Percentiles rank a stretch among this genome's conserved stretches.
phyloP scores from a whole-genome alignment of 2,888 invertebrate genomes.

The Pseudococcus longispinus region DNA sequence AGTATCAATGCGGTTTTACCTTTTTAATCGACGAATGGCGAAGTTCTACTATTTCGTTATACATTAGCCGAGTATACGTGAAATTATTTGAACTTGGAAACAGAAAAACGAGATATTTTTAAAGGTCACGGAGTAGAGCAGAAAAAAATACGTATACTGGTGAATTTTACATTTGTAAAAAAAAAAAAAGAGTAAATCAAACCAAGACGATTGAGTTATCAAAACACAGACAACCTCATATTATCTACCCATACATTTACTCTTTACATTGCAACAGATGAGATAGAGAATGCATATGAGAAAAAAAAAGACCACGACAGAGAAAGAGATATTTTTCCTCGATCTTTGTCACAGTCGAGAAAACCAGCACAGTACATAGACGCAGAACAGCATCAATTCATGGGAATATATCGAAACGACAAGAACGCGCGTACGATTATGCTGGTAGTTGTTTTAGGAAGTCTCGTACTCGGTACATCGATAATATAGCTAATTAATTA shows the following conservation, averaged over 20 bases:
- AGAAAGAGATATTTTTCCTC: background rate
- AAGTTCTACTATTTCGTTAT: background rate
- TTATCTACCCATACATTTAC: too few species aligned
- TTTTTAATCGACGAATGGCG: background rate
- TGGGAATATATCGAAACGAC: slow-evolving; percentile 2
- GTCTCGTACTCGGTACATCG: background rate
- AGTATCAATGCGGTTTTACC: background rate
- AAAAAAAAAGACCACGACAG: background rate
- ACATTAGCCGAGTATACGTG: background rate
- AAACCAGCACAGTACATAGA: background rate
- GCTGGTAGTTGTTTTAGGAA: slow-evolving; percentile 30
- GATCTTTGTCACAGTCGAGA: background rate
- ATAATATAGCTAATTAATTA: slow-evolving; percentile 35
- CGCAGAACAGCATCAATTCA: background rate
- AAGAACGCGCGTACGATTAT: slow-evolving; percentile 2
- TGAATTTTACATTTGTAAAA: background rate
- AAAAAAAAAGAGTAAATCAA: background rate
- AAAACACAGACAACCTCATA: background rate
- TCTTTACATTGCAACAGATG: background rate
- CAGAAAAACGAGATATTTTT: background rate
- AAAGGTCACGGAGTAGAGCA: background rate
- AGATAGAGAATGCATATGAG: background rate
- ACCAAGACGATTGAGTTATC: background rate
- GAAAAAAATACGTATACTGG: background rate
- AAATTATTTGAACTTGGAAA: background rate